phyloP scores from a whole-genome alignment of 1,140 invertebrate species.

The Goniozus legneri region DNA sequence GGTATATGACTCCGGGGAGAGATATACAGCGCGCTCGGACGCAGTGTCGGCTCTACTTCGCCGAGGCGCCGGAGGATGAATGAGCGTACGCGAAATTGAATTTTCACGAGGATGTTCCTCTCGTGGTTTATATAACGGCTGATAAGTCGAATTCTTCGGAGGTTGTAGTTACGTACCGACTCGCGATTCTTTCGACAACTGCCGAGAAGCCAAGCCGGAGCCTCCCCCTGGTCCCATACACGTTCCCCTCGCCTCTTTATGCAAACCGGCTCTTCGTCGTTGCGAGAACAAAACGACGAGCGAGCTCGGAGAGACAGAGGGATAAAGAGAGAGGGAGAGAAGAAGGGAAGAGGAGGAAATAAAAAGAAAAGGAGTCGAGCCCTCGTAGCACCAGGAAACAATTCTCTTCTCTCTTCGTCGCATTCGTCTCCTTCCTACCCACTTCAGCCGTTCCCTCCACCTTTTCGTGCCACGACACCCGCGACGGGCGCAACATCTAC shows the following conservation, averaged over 20 bases:
- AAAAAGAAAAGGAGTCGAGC: conserved; percentile 11
- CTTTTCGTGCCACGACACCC: conserved; percentile 21
- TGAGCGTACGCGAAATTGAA: no score
- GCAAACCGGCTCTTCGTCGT: conserved; percentile 30
- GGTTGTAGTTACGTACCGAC: no score
- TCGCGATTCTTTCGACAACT: neutral
- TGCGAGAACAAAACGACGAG: conserved; percentile 29
- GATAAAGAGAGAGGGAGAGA: conserved; percentile 3
- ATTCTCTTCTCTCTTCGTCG: conserved; percentile 24
- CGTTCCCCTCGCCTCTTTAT: conserved; percentile 13
- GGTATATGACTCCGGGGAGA: no score
- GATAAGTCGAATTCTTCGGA: conserved; percentile 11
- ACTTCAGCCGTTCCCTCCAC: conserved; percentile 1
- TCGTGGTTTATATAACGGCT: no score
- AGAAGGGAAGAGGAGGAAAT: neutral
- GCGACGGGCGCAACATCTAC: conserved; percentile 26
- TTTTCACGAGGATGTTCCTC: no score
- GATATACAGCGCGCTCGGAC: no score
- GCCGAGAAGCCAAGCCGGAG: neutral
- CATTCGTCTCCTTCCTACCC: neutral
- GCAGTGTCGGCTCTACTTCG: no score
- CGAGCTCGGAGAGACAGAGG: conserved; percentile 5
- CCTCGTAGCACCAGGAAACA: conserved; percentile 33
- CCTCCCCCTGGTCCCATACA: neutral
- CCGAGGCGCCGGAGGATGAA: neutral